A percentile compares a stretch with the other conserved stretches of the same genome.
phyloP scores from a whole-genome alignment of 2,113 vertebrate species.

The Bombycilla garrulus region DNA sequence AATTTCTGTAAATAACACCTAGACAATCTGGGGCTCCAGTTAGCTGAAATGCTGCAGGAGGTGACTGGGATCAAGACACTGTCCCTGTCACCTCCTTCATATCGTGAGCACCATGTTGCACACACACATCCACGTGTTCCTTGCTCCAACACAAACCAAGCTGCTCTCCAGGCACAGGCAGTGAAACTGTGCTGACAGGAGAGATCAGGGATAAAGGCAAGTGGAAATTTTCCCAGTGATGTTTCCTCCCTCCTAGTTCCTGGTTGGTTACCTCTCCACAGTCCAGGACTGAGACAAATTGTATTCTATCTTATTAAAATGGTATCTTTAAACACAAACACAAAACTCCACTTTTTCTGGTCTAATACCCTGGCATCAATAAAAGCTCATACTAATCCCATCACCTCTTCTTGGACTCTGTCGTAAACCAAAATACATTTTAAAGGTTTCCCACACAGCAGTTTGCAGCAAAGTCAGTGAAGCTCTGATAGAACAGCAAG shows the following conservation, averaged over 20 bases:
- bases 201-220: neutral
- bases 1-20: neutral
- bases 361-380: neutral
- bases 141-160: neutral
- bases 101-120: accelerated
- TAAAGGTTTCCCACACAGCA: neutral
- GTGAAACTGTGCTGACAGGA: neutral
- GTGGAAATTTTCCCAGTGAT: neutral
- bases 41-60: neutral
- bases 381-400: neutral
- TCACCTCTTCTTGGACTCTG: neutral
- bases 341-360: neutral
- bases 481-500: neutral
- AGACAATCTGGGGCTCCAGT: neutral
- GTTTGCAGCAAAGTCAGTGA: neutral
- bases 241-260: neutral
- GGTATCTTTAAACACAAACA: neutral
- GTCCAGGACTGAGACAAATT: neutral
- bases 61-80: neutral
- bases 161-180: neutral
- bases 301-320: neutral
- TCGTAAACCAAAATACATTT: neutral
- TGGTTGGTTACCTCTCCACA: neutral
- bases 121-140: accelerated
- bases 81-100: neutral